Base-by-base conservation (phyloP, 2,797 vertebrate species). In the Emys orbicularis region DNA sequence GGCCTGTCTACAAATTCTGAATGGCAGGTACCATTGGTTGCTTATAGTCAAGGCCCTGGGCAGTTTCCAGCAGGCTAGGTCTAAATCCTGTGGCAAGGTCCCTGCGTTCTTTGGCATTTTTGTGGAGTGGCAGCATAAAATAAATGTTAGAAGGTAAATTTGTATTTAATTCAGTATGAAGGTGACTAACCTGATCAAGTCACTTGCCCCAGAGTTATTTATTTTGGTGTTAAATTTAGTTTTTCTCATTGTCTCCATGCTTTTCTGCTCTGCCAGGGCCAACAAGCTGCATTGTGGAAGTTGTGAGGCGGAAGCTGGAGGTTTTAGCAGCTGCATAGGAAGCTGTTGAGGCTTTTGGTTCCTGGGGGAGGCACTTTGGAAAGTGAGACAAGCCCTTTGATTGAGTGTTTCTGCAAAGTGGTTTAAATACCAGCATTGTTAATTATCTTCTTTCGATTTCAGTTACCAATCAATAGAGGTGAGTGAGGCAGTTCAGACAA, bases 361-460 rank as follows among this genome's bases (percentile, higher is more conserved):
- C 85, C 74, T 82, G 68, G 52, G 86, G 65, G 93, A 61, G 10
- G 86, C 50, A 19, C 77, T 80, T 59, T 87, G 86, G 57, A 86
- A 50, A 47, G 57, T 84, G 80, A 90, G 86, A 81, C n/a, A 44
- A 90, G 77, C 50, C 72, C 47, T 86, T 84, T 27, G 44, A 53
- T 47, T 94, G 7, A 37, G 6, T 49, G 34, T 82, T 94, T 83
- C 74, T 59, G 59, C 83, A 84, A 82, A 87, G 57, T 53, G 41
- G 49, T 41, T 72, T 23, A 23, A 41, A 72, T 72, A 18, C 41
- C 53, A 92, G 16, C 47, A 31, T 1, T 31, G 72, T 19, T 77
- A 74, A 65, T 81, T 77, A 82, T 65, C 29, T 31, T 61, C 31
- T 65, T n/a, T 18, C 16, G 61, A 34, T 65, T n/a, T 65, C 13